A percentile compares a stretch with the other conserved stretches of the same genome.
Conservation (phyloP, 2,888 invertebrate genomes). For the Caradrina kadenii region DNA sequence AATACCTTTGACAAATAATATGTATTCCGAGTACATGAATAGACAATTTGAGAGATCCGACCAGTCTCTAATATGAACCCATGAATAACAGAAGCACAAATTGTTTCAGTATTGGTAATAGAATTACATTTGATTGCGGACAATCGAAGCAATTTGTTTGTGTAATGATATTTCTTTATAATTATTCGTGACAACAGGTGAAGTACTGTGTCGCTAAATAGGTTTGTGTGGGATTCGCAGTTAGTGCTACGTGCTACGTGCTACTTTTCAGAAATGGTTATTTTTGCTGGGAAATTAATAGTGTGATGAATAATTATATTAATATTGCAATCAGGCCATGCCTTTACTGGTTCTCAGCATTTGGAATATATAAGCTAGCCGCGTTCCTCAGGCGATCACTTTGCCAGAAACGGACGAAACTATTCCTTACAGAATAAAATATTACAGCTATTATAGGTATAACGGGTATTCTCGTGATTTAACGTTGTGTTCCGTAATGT, state of each 20-base stretch:
- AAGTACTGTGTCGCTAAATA: neutral
- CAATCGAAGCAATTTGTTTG: conserved; percentile 7
- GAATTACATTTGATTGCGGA: neutral
- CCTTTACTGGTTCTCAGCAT: neutral
- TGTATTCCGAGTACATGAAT: neutral
- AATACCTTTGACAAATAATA: conserved; percentile 7
- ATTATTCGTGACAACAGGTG: neutral
- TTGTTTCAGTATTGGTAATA: neutral
- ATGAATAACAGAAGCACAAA: neutral
- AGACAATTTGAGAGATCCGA: neutral
- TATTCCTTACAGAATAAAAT: conserved; percentile 31
- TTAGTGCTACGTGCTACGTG: neutral
- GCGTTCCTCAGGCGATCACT: neutral
- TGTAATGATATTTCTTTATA: neutral
- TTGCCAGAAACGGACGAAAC: conserved; percentile 8
- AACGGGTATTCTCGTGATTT: conserved; percentile 32
- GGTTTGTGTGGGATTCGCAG: neutral
- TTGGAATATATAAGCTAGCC: neutral
- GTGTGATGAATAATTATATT: too few relatives aligned
- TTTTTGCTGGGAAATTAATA: too few relatives aligned
- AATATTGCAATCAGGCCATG: neutral
- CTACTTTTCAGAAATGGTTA: too few relatives aligned
- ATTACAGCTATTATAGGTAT: conserved; percentile 38
- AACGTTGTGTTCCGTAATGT: conserved; percentile 32
- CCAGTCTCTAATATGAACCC: neutral